Conservation (phyloP, 1,140 invertebrate species). For the Pogonomyrmex californicus region DNA sequence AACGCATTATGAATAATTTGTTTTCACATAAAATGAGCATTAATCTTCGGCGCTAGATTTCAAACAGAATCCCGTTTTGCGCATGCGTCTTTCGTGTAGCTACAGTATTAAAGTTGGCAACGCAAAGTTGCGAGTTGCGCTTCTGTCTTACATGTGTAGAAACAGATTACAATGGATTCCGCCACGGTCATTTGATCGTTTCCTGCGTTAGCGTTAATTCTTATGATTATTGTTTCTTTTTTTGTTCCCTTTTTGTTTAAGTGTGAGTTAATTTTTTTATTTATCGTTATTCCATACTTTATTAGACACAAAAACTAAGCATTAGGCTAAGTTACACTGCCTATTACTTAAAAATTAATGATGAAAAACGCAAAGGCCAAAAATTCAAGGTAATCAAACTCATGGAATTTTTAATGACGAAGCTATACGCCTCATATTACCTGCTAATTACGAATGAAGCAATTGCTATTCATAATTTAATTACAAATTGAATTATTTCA, state of each 20-base stretch:
- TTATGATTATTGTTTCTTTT: slow-evolving; percentile 47
- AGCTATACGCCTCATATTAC: neutral
- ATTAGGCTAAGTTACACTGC: neutral
- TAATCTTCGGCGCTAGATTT: neutral
- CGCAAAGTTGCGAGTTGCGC: neutral
- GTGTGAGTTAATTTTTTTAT: slow-evolving; percentile 47
- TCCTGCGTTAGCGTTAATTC: slow-evolving; percentile 40
- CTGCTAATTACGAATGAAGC: neutral
- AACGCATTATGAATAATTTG: neutral
- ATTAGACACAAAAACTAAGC: neutral
- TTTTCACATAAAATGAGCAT: neutral
- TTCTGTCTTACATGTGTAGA: neutral
- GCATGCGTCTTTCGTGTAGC: slow-evolving; percentile 3
- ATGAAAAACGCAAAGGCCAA: slow-evolving; percentile 71
- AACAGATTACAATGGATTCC: slow-evolving; percentile 35
- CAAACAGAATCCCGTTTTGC: neutral
- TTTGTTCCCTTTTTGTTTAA: slow-evolving; percentile 47
- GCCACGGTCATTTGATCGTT: slow-evolving; percentile 10
- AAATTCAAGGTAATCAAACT: slow-evolving; percentile 63
- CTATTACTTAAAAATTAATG: slow-evolving; percentile 30
- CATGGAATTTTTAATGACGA: slow-evolving; percentile 36
- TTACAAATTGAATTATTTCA: neutral
- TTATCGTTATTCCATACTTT: slow-evolving; percentile 44
- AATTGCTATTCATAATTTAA: neutral
- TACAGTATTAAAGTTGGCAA: neutral